Base-by-base conservation (phyloP, 2,113 vertebrate genomes). In the Sinocyclocheilus anophthalmus region DNA sequence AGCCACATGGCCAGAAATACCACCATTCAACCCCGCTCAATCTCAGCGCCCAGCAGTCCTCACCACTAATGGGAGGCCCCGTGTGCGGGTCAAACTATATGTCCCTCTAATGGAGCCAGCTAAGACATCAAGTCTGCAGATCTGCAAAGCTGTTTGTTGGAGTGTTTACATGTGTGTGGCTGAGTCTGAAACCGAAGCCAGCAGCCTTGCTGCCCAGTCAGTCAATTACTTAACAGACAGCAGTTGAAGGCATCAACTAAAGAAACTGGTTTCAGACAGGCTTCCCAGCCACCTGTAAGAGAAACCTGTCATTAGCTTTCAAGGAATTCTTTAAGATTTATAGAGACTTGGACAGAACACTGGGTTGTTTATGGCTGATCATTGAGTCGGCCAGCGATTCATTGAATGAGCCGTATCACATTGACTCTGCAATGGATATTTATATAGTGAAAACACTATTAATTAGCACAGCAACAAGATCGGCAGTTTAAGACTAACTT, bases 1-100 rank as follows among this genome's bases (percentile, higher is more conserved):
- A 88, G 88, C 79, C 89, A 45, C 4, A 37, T 65, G 88, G 90
- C 91, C 85, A 79, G 86, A 89, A 90, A 90, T 87, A 92, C 72
- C 81, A 87, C 84, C 63, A 81, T 16, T 59, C 30, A 73, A 73
- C 67, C 67, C 69, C 82, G 75, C 82, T 84, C 69, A 59, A 84
- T 76, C 76, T 84, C 76, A 61, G 69, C 30, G 3, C 26, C 76
- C 86, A 90, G 87, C 50, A 57, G 82, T 73, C n/a, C 91, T 92
- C 80, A 87, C 84, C 88, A 85, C 67, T 91, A 90, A 92, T 88
- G 85, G 87, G 72, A 69, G 75, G 77, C 76, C 50, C 22, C 1
- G 69, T 53, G 48, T 73, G n/a, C 67, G 22, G 77, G 85, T 84
- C 79, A 85, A 75, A 72, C 84, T 86, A 70, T 86, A 22, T 55